Conservation (phyloP, 2,113 vertebrate species). For the Leiothrix lutea region DNA sequence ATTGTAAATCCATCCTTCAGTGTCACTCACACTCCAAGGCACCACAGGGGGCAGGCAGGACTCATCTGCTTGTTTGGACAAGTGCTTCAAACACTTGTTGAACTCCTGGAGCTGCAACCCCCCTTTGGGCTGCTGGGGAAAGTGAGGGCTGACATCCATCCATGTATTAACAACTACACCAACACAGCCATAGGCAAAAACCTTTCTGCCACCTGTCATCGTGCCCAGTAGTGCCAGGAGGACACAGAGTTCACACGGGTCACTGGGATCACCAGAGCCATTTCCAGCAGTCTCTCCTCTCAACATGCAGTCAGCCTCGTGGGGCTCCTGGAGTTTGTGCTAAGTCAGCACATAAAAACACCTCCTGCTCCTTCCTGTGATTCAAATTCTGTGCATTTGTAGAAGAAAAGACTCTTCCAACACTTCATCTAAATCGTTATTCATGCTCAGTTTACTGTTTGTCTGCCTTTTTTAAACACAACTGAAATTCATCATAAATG, state of each 20-base stretch:
- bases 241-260: accelerated
- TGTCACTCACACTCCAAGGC: background rate
- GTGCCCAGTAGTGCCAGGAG: background rate
- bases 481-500: conserved; percentile 24
- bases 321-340: background rate
- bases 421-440: background rate
- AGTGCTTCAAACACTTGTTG: background rate
- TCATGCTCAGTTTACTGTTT: conserved; percentile 8
- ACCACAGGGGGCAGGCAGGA: background rate
- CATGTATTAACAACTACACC: background rate
- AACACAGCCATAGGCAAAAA: background rate
- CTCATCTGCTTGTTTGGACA: background rate
- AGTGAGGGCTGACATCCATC: background rate
- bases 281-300: background rate
- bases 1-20: background rate
- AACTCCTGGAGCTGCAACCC: background rate
- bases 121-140: background rate
- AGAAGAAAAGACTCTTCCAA: background rate
- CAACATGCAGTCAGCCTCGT: background rate
- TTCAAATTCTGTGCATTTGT: background rate
- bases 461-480: background rate
- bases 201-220: background rate
- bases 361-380: background rate
- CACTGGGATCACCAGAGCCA: background rate
- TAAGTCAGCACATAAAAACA: background rate